Evolutionary conservation across 2,888 invertebrate genomes (phyloP).

Genomic region (Sepioteuthis lessoniana): DNA sequence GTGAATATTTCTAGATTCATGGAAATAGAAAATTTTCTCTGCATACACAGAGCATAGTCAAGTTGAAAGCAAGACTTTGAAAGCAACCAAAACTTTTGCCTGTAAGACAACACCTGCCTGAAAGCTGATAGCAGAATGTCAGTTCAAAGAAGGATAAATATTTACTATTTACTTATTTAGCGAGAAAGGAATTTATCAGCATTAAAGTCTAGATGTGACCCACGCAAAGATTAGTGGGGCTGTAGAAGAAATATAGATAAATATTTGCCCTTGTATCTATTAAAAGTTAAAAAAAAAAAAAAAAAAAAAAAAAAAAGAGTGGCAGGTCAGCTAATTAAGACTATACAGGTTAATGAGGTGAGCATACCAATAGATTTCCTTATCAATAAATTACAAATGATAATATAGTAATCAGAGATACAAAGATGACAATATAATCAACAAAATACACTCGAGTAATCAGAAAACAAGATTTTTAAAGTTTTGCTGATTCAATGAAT

Average conservation of each 20-base stretch:
- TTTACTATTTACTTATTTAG: neutral
- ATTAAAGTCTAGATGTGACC: neutral
- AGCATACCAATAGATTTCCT: no score
- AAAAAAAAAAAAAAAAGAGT: no score
- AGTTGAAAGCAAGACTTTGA: neutral
- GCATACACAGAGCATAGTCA: neutral
- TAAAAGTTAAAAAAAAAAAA: no score
- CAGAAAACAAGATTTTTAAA: no score
- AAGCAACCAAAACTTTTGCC: neutral
- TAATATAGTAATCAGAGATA: no score
- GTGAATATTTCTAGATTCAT: neutral
- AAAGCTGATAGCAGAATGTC: neutral
- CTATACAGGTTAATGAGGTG: no score
- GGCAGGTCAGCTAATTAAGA: no score
- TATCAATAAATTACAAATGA: no score
- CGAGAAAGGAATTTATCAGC: neutral
- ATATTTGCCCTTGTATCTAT: no score
- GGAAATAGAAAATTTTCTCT: neutral
- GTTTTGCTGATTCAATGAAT: no score
- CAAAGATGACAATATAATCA: no score
- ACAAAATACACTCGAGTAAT: no score
- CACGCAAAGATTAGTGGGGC: neutral
- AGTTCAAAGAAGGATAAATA: conserved; percentile 1
- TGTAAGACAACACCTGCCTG: conserved; percentile 10
- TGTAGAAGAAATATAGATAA: neutral